Evolutionary conservation across 2,888 invertebrate species (phyloP).

Genomic region (Elysia crispata): DNA sequence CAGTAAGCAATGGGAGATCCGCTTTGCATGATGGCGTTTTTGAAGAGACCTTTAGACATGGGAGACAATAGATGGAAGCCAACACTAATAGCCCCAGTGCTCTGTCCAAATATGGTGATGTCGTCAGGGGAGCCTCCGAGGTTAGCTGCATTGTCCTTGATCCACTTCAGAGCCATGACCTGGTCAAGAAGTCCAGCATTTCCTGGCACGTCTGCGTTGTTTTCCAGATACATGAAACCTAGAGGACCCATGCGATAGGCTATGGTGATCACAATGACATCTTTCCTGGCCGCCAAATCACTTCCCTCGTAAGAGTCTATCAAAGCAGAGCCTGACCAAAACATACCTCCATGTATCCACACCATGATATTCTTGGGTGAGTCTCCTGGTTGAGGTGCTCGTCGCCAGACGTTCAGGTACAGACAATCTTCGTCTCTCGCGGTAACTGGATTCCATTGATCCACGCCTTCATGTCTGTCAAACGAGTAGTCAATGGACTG

Average conservation of each 20-base stretch:
- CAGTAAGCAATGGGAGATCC: slow-evolving; percentile 59
- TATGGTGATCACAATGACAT: slow-evolving; percentile 95
- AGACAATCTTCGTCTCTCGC: slow-evolving; percentile 92
- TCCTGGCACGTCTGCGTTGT: slow-evolving; percentile 86
- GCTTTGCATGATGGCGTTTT: slow-evolving; percentile 66
- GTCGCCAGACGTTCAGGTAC: slow-evolving; percentile 94
- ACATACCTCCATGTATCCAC: slow-evolving; percentile 97
- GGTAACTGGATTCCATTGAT: slow-evolving; percentile 98
- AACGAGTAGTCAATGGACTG: slow-evolving; percentile 85
- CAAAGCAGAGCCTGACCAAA: slow-evolving; percentile 94
- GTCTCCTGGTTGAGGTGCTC: slow-evolving; percentile 83
- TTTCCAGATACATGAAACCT: slow-evolving; percentile 93
- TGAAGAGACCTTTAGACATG: slow-evolving; percentile 57
- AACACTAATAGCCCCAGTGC: slow-evolving; percentile 63
- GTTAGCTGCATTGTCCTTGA: slow-evolving; percentile 88
- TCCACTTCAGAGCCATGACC: slow-evolving; percentile 92
- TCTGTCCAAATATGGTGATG: slow-evolving; percentile 68
- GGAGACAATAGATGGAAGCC: slow-evolving; percentile 65
- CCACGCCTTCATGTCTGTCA: slow-evolving; percentile 82
- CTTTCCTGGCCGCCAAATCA: slow-evolving; percentile 89
- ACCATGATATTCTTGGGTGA: slow-evolving; percentile 84
- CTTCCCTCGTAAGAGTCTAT: slow-evolving; percentile 81
- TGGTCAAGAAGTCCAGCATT: slow-evolving; percentile 97
- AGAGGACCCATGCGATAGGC: slow-evolving; percentile 93
- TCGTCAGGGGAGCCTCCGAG: slow-evolving; percentile 63